phyloP scores from a whole-genome alignment of 2,113 vertebrate genomes.

The Takifugu bimaculatus region DNA sequence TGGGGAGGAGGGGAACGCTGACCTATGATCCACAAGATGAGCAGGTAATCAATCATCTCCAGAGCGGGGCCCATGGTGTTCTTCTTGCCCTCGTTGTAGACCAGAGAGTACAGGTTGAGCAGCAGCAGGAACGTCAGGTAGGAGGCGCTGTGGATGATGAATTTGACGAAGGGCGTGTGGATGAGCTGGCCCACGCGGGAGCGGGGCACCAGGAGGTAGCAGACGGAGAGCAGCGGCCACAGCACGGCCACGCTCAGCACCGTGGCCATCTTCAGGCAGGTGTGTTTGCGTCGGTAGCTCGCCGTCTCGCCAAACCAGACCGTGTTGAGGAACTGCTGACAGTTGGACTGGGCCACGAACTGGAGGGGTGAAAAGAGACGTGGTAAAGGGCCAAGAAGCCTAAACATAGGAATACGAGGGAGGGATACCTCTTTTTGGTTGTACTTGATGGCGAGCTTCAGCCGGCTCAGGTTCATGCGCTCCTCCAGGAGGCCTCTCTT shows the following conservation, averaged over 20 bases:
- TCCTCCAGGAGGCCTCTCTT: conserved; percentile 95
- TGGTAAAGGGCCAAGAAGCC: neutral
- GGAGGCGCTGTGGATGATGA: conserved; percentile 97
- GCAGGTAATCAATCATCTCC: conserved; percentile 93
- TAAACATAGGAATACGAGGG: neutral
- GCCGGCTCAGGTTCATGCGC: conserved; percentile 96
- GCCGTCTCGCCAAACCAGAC: conserved; percentile 99
- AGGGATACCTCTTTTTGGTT: conserved; percentile 93
- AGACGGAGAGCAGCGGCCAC: conserved; percentile 93
- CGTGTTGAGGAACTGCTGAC: conserved; percentile 98
- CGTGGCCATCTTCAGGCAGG: conserved; percentile 92
- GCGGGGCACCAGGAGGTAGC: conserved; percentile 93
- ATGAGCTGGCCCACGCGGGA: conserved; percentile 94
- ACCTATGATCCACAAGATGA: conserved; percentile 98
- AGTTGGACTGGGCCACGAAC: conserved; percentile 99
- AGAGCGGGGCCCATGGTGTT: conserved; percentile 94
- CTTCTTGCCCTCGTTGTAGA: conserved; percentile 94
- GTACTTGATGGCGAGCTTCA: conserved; percentile 98
- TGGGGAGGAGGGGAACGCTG: conserved; percentile 32
- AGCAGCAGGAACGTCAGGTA: conserved; percentile 95
- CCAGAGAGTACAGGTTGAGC: conserved; percentile 96
- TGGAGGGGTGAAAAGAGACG: conserved; percentile 47
- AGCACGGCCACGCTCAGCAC: conserved; percentile 89
- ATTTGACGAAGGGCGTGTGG: conserved; percentile 98
- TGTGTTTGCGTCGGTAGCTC: conserved; percentile 96